phyloP scores from a whole-genome alignment of 2,113 vertebrate species.

The Oreotrochilus melanogaster region DNA sequence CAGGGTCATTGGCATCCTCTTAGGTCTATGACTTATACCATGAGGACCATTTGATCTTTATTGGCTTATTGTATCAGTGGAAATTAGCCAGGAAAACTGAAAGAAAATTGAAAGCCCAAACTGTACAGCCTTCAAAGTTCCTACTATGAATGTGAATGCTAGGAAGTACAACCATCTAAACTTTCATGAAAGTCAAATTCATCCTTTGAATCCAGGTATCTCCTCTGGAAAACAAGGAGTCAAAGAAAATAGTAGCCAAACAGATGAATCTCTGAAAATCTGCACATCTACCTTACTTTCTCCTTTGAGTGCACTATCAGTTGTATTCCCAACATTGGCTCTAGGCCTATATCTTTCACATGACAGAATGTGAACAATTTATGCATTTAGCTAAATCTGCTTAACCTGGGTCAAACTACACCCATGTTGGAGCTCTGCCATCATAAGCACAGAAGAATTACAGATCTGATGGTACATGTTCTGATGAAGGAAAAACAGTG shows the following conservation, averaged over 20 bases:
- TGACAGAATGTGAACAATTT: constrained; percentile 56
- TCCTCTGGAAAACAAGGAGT: not conserved
- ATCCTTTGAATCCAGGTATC: not conserved
- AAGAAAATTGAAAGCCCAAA: not conserved
- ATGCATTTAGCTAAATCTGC: constrained; percentile 49
- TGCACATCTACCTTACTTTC: not conserved
- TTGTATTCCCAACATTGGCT: not conserved
- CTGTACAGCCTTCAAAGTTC: not conserved
- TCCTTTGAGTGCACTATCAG: not conserved
- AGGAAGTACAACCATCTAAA: not conserved
- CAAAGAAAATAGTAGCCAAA: not conserved
- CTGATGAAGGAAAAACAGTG: constrained; percentile 39
- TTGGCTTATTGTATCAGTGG: not conserved
- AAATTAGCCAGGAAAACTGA: not conserved
- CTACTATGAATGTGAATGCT: not conserved
- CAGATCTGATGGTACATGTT: constrained; percentile 52
- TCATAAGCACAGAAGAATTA: constrained; percentile 11
- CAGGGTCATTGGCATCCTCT: not conserved
- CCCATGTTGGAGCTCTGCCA: constrained; percentile 31
- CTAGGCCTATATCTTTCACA: constrained; percentile 14
- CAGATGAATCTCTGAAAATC: not conserved
- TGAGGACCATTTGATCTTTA: not conserved
- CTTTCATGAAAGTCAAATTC: not conserved
- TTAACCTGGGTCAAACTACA: constrained; percentile 29
- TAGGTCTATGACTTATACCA: not conserved